A percentile compares a stretch with the other conserved stretches of the same genome.
These are phyloP conservation scores for Nesogale talazaci DNA, from an alignment of 2,113 vertebrate species.

Conservation along the genomic window DNA sequence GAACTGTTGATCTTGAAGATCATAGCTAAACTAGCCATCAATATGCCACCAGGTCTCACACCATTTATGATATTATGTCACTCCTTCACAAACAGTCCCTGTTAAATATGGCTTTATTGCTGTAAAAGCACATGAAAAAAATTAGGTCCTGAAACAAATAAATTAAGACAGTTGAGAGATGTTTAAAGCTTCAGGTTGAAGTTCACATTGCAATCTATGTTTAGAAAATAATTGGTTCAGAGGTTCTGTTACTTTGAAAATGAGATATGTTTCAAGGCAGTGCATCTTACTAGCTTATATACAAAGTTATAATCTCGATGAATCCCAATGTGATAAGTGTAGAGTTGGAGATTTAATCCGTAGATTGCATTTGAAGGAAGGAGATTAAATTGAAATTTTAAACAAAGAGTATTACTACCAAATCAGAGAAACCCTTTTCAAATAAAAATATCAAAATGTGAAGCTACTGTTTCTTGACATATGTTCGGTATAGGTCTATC, in stretches of 20 bases:
- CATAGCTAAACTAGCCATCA: too few species aligned
- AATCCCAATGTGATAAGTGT: not conserved
- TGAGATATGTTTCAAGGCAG: not conserved
- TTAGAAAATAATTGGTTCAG: not conserved
- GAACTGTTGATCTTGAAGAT: too few species aligned
- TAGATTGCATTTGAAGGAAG: too few species aligned
- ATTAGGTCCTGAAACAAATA: not conserved
- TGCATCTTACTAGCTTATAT: not conserved
- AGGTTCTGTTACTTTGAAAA: constrained; percentile 1
- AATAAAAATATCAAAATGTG: too few species aligned
- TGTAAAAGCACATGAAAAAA: not conserved
- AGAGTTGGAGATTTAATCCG: not conserved
- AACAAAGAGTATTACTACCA: too few species aligned
- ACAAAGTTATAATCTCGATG: not conserved
- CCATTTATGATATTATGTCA: too few species aligned
- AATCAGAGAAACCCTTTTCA: too few species aligned
- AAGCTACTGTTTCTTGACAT: too few species aligned
- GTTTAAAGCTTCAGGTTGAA: not conserved
- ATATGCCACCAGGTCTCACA: too few species aligned
- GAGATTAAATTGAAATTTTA: too few species aligned
- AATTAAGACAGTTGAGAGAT: not conserved
- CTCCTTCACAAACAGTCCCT: too few species aligned
- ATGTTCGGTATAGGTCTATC: too few species aligned
- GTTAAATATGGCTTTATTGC: not conserved
- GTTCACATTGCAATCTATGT: not conserved